Conservation (phyloP, 2,888 invertebrate genomes). For the Pristionchus fissidentatus region DNA sequence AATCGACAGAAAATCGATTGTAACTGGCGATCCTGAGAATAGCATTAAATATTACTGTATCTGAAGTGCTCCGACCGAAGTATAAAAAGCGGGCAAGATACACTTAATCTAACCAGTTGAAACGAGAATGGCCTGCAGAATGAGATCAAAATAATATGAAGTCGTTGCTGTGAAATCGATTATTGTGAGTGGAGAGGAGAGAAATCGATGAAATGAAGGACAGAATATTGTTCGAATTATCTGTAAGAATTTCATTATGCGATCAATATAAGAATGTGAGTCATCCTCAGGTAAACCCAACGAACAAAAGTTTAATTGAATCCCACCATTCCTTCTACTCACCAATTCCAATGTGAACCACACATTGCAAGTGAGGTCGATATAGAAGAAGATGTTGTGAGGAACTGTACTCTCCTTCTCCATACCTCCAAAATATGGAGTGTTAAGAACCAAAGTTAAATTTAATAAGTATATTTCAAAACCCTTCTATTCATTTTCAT, state of each 20-base stretch:
- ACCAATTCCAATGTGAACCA: constrained; percentile 94
- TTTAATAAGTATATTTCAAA: no score
- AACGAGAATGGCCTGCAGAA: constrained; percentile 75
- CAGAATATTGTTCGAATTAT: constrained; percentile 82
- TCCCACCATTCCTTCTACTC: no score
- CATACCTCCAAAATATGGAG: constrained; percentile 52
- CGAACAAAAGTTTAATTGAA: not conserved
- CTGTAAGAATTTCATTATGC: constrained; percentile 52
- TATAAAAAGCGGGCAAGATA: not conserved
- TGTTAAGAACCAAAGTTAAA: no score
- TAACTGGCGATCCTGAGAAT: no score
- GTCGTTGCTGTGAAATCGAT: constrained; percentile 98
- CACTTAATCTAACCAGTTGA: constrained; percentile 46
- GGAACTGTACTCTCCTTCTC: constrained; percentile 66
- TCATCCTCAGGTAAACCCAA: not conserved
- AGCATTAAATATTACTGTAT: no score
- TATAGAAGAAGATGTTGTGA: constrained; percentile 86
- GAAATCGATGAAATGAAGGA: constrained; percentile 84
- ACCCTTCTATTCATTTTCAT: no score
- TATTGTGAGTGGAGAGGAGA: constrained; percentile 94
- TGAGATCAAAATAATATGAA: constrained; percentile 95
- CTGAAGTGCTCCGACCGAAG: no score
- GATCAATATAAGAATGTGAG: not conserved
- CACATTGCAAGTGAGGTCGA: constrained; percentile 92
- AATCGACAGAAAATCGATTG: constrained; percentile 77